Percentiles rank a stretch among this genome's conserved stretches.
These are phyloP conservation scores for Galagoides demidoff DNA, from an alignment of 2,797 vertebrate species.

Conservation along the genomic window DNA sequence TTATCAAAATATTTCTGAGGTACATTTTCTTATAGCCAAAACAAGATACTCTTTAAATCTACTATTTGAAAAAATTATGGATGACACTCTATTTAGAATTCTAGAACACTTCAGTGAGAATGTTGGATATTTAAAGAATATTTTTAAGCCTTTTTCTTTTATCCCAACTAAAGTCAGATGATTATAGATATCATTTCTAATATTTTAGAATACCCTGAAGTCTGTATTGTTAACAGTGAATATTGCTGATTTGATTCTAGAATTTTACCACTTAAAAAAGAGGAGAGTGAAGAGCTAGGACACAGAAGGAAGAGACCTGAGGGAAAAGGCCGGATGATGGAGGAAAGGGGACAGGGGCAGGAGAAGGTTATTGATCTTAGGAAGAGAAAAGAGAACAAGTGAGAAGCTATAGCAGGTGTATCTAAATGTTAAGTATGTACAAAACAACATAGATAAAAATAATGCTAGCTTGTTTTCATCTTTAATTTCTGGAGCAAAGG, in stretches of 20 bases:
- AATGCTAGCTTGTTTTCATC: slow-evolving; percentile 35
- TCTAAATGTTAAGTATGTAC: neutral
- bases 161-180: neutral
- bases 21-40: slow-evolving; percentile 7
- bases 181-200: neutral
- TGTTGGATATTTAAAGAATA: slow-evolving; percentile 18
- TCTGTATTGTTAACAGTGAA: slow-evolving; percentile 6
- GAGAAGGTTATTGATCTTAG: neutral
- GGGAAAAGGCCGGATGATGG: neutral
- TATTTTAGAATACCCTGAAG: neutral
- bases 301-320: neutral
- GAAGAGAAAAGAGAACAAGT: neutral
- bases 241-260: slow-evolving; percentile 27
- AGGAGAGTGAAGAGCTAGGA: neutral
- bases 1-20: neutral
- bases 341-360: neutral
- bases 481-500: slow-evolving; percentile 43
- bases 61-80: neutral
- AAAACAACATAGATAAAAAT: neutral
- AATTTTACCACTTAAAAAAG: slow-evolving; percentile 46
- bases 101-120: neutral
- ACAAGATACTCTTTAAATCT: slow-evolving; percentile 23
- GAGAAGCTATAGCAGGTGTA: neutral
- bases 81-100: slow-evolving; percentile 1
- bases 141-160: slow-evolving; percentile 26